phyloP scores from a whole-genome alignment of 1,140 invertebrate species.

The Lysiphlebus fabarum region DNA sequence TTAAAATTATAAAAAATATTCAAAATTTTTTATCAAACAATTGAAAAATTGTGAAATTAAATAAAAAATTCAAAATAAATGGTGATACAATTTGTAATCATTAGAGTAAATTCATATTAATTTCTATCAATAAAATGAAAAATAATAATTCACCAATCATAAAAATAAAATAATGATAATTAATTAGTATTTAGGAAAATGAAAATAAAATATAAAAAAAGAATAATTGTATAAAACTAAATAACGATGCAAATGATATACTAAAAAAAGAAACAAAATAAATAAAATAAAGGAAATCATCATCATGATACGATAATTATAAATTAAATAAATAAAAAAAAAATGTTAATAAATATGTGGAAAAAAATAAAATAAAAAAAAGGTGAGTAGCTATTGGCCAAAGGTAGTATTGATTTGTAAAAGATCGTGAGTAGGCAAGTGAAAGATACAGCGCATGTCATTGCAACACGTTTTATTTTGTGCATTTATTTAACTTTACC shows the following conservation, averaged over 20 bases:
- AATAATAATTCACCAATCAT: too few relatives aligned
- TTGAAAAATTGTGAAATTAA: too few relatives aligned
- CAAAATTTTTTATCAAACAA: too few relatives aligned
- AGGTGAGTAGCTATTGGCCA: constrained; percentile 30
- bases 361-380: not conserved
- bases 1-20: too few relatives aligned
- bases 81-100: too few relatives aligned
- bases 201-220: constrained; percentile 32
- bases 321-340: constrained; percentile 39
- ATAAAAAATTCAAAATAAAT: too few relatives aligned
- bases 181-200: too few relatives aligned
- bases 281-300: constrained; percentile 16
- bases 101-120: too few relatives aligned
- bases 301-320: constrained; percentile 2
- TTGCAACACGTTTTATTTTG: not conserved
- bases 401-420: constrained; percentile 30
- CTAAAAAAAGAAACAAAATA: constrained; percentile 22
- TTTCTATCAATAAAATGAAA: too few relatives aligned
- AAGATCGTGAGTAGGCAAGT: constrained; percentile 10
- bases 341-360: constrained; percentile 51
- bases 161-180: too few relatives aligned
- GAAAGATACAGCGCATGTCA: constrained; percentile 6
- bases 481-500: constrained; percentile 13
- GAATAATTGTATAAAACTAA: constrained; percentile 44
- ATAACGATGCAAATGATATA: too few relatives aligned